Conservation (phyloP, 2,888 invertebrate genomes). For the Brenthis daphne region DNA sequence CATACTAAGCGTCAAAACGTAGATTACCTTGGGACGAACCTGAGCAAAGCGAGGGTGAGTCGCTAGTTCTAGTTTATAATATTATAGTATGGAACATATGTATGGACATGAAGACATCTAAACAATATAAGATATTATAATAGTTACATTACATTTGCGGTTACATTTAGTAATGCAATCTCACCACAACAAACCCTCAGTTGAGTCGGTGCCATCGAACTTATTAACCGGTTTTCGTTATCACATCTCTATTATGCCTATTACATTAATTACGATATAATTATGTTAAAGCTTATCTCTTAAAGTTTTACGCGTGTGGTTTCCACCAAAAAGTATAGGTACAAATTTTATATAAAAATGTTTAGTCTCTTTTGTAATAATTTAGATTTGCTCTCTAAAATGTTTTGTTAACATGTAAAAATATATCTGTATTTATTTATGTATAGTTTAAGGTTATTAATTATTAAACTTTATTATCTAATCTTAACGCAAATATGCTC, state of each 20-base stretch:
- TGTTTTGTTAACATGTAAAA: no score
- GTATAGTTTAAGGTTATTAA: neutral
- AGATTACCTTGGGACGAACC: no score
- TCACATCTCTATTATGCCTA: slow-evolving; percentile 8
- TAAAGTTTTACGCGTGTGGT: no score
- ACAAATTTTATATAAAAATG: no score
- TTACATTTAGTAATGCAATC: slow-evolving; percentile 46
- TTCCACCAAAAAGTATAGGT: no score
- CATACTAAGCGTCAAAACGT: no score
- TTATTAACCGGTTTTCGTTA: slow-evolving; percentile 51
- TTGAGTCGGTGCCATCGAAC: slow-evolving; percentile 58
- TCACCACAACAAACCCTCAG: slow-evolving; percentile 47
- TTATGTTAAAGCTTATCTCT: neutral
- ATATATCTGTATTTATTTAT: no score
- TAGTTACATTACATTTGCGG: slow-evolving; percentile 24
- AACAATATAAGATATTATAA: slow-evolving; percentile 1
- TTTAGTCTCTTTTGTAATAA: no score
- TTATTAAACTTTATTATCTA: slow-evolving; percentile 4
- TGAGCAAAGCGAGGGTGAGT: no score
- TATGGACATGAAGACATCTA: neutral
- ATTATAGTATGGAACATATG: no score
- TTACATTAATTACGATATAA: slow-evolving; percentile 2
- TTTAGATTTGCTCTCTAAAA: no score
- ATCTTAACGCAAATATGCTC: slow-evolving; percentile 3
- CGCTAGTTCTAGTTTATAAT: no score